Percentiles rank a stretch among this genome's conserved stretches.
Evolutionary conservation across 2,888 invertebrate species (phyloP).

Genomic region (Epinotia nisella): DNA sequence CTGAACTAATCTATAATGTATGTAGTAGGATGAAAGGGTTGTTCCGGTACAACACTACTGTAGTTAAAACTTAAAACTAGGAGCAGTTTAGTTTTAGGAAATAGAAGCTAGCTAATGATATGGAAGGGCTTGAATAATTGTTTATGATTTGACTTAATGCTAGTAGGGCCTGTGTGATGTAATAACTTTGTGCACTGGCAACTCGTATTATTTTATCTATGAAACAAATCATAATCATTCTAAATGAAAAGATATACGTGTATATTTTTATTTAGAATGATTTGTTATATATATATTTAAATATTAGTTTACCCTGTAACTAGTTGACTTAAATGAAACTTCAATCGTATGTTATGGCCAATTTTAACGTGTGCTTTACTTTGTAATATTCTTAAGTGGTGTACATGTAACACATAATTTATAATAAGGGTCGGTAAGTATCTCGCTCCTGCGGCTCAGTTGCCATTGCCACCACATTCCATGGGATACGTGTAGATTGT

Average conservation of each 20-base stretch:
- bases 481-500: conserved; percentile 28
- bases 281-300: too few species aligned
- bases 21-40: conserved; percentile 15
- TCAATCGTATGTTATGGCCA: neutral
- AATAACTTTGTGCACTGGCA: neutral
- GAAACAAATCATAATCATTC: too few species aligned
- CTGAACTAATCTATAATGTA: conserved; percentile 13
- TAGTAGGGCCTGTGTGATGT: neutral
- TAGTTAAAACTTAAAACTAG: conserved; percentile 3
- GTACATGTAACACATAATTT: neutral
- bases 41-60: conserved; percentile 19
- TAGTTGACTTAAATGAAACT: neutral
- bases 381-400: neutral
- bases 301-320: too few species aligned
- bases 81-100: neutral
- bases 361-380: neutral
- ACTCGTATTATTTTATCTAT: too few species aligned
- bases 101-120: neutral
- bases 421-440: neutral
- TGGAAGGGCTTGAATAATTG: too few species aligned
- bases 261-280: too few species aligned
- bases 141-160: neutral
- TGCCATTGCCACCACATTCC: conserved; percentile 38
- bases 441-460: conserved; percentile 4
- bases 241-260: too few species aligned